Evolutionary conservation across 2,113 vertebrate genomes (phyloP), one percentile per base, ranked within the genome.

Genomic region (Callipepla squamata): DNA sequence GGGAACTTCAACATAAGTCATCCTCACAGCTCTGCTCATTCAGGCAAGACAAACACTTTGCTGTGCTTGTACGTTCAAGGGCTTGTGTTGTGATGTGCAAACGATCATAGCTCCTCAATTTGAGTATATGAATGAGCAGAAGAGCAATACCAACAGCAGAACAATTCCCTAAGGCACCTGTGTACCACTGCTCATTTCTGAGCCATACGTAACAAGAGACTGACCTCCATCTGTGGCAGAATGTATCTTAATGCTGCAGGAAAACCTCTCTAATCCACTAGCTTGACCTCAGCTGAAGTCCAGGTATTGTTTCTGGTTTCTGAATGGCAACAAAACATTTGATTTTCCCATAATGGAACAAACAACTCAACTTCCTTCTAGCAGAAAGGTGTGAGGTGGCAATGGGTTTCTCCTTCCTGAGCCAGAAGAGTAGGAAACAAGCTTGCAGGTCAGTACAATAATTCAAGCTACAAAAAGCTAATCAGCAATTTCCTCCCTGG

Each of bases 271-370:
- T 51, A 74, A 80, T 55, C 73, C 36, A 42, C 51, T 51, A 55
- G 47, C 57, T n/a, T 51, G 73, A 84, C 53, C 74, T 84, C 20
- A 45, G 44, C 30, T 75, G 15, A 91, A 82, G 42, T 61, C 34
- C 63, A 92, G 47, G 36, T 44, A 75, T 23, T 0, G 2, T 40
- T 93, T 77, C 72, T 87, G 25, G 34, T 70, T 65, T 80, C 67
- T 70, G 68, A 89, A 80, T 45, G 38, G 48, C 53, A 93, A 82
- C 40, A 70, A 85, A 96, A 73, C 59, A 83, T 40, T 47, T 87
- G 50, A 51, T 40, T 26, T 89, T 83, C 44, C 68, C 68, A 30
- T 23, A 74, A 81, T 32, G 82, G 82, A 91, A 87, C 12, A 65
- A 73, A 55, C 3, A 57, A 74, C n/a, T 84, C 57, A 7, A 74